A percentile compares a stretch with the other conserved stretches of the same genome.
These are phyloP conservation scores for Choreutis nemorana DNA, from an alignment of 2,888 invertebrate species.

Conservation along the genomic window DNA sequence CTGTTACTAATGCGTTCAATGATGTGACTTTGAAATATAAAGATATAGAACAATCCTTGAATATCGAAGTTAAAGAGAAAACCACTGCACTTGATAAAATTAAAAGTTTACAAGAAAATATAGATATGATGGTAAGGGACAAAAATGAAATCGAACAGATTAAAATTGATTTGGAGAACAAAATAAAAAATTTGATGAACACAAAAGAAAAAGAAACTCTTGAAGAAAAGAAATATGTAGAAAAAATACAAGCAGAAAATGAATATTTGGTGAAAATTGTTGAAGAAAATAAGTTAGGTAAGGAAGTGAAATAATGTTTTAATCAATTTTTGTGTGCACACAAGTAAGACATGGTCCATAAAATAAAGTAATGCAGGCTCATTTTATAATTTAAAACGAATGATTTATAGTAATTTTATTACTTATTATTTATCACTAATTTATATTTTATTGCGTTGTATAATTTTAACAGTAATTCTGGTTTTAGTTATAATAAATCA, in stretches of 20 bases:
- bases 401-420: not conserved
- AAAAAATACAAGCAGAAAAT: too few species aligned
- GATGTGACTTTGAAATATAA: too few species aligned
- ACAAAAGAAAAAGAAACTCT: slow-evolving; percentile 23
- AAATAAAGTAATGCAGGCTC: not conserved
- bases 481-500: slow-evolving; percentile 32
- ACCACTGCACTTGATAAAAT: too few species aligned
- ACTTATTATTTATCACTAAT: not conserved
- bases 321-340: not conserved
- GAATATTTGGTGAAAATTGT: slow-evolving; percentile 13
- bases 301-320: slow-evolving; percentile 3
- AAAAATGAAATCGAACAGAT: slow-evolving; percentile 1
- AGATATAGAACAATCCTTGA: too few species aligned
- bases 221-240: slow-evolving; percentile 19
- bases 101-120: too few species aligned
- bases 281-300: slow-evolving; percentile 29
- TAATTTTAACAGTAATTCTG: slow-evolving; percentile 3
- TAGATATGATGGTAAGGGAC: too few species aligned
- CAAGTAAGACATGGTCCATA: not conserved
- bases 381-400: too few species aligned
- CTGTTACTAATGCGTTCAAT: too few species aligned
- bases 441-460: slow-evolving; percentile 1
- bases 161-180: slow-evolving; percentile 14
- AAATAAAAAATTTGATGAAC: slow-evolving; percentile 9
- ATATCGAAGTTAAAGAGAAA: too few species aligned